These are phyloP conservation scores for Acleris sparsana DNA, from an alignment of 2,888 invertebrate species.

Conservation along the genomic window DNA sequence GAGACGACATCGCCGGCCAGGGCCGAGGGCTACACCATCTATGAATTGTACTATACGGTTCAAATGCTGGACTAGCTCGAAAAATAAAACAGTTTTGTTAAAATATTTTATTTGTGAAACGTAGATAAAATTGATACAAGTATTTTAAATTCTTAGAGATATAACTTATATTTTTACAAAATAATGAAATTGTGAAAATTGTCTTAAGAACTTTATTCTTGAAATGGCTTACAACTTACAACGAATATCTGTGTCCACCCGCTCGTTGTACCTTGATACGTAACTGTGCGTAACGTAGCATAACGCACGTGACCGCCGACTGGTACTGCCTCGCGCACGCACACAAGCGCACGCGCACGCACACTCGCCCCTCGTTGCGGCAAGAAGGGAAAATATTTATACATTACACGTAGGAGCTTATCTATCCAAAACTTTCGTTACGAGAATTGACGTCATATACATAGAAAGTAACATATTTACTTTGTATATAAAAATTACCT, in stretches of 20 bases:
- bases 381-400: constrained; percentile 27
- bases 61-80: neutral
- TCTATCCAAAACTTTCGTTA: constrained; percentile 69
- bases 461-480: constrained; percentile 65
- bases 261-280: constrained; percentile 55
- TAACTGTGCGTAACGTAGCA: constrained; percentile 19
- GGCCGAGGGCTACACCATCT: too few species aligned
- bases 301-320: constrained; percentile 48
- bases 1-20: too few species aligned
- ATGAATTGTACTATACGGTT: too few species aligned
- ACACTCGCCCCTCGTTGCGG: constrained; percentile 7
- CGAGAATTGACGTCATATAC: constrained; percentile 77
- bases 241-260: constrained; percentile 64
- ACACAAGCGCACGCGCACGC: constrained; percentile 22
- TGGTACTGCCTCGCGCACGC: constrained; percentile 61
- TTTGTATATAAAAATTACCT: constrained; percentile 63
- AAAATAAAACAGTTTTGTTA: constrained; percentile 67
- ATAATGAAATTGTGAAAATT: constrained; percentile 79
- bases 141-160: constrained; percentile 82
- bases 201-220: constrained; percentile 67
- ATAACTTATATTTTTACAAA: constrained; percentile 78
- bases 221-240: constrained; percentile 54
- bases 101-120: constrained; percentile 83
- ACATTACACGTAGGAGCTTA: constrained; percentile 36
- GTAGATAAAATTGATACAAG: constrained; percentile 84